Conservation (phyloP, 2,113 vertebrate species). For the Grammomys surdaster region DNA sequence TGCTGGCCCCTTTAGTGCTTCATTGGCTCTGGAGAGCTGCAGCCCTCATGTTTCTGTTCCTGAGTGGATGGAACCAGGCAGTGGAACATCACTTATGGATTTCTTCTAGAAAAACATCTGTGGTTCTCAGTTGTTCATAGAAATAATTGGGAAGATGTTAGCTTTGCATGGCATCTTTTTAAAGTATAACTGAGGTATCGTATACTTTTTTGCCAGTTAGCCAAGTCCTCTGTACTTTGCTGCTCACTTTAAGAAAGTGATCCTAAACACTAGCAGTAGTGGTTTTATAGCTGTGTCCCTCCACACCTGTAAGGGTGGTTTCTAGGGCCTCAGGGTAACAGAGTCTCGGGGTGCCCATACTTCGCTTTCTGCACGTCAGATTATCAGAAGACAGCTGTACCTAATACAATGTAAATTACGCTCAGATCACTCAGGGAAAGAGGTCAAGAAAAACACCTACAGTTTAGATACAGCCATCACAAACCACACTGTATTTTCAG, state of each 20-base stretch:
- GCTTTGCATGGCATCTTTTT: neutral
- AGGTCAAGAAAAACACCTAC: neutral
- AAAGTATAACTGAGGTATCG: neutral
- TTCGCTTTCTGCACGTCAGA: neutral
- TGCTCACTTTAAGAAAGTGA: neutral
- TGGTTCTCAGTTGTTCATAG: neutral
- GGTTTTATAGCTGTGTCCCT: neutral
- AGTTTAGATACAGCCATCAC: too few relatives aligned
- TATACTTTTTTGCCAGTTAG: neutral
- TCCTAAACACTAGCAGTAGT: neutral
- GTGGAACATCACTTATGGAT: neutral
- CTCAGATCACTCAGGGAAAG: neutral
- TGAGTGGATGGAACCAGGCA: accelerated
- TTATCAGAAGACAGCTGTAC: neutral
- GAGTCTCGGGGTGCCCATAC: neutral
- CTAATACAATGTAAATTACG: neutral
- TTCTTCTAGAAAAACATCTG: neutral
- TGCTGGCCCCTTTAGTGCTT: neutral
- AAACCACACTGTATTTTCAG: neutral
- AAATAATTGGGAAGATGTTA: neutral
- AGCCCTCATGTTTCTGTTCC: accelerated
- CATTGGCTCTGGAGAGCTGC: neutral
- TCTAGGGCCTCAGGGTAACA: neutral
- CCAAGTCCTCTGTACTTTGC: neutral
- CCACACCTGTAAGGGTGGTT: too few relatives aligned